A percentile compares a stretch with the other conserved stretches of the same genome.
phyloP scores from a whole-genome alignment of 2,888 invertebrate species.

The Cosmia trapezina region DNA sequence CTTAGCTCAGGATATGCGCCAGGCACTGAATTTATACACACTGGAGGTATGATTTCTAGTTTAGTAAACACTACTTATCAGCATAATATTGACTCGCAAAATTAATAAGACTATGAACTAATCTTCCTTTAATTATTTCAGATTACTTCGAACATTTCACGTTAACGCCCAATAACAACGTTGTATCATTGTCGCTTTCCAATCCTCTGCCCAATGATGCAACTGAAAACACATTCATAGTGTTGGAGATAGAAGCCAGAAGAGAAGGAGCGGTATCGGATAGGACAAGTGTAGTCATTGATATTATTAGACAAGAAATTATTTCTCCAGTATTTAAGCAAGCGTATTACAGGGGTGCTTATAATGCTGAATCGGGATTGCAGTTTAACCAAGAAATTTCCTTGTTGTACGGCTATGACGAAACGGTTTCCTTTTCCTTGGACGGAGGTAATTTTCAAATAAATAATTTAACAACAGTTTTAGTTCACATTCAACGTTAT shows the following conservation, averaged over 20 bases:
- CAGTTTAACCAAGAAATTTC: slow-evolving; percentile 69
- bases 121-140: slow-evolving; percentile 62
- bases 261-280: slow-evolving; percentile 74
- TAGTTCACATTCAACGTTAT: not conserved
- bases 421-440: slow-evolving; percentile 21
- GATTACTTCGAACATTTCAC: slow-evolving; percentile 70
- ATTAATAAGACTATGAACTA: not conserved
- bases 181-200: slow-evolving; percentile 65
- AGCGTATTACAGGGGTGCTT: slow-evolving; percentile 74
- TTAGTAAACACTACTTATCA: not conserved
- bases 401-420: slow-evolving; percentile 66
- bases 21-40: slow-evolving; percentile 71
- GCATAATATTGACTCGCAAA: not conserved
- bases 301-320: slow-evolving; percentile 67
- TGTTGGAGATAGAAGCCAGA: slow-evolving; percentile 77
- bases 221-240: slow-evolving; percentile 69
- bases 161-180: slow-evolving; percentile 61
- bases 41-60: slow-evolving; percentile 72
- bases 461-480: slow-evolving; percentile 4
- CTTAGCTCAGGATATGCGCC: slow-evolving; percentile 66
- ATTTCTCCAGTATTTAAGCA: slow-evolving; percentile 70
- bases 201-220: slow-evolving; percentile 66
- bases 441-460: slow-evolving; percentile 25
- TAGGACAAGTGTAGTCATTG: slow-evolving; percentile 72
- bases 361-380: slow-evolving; percentile 66